Percentiles rank a stretch among this genome's conserved stretches.
Evolutionary conservation across 1,140 invertebrate species (phyloP).

Genomic region (Papilio machaon): DNA sequence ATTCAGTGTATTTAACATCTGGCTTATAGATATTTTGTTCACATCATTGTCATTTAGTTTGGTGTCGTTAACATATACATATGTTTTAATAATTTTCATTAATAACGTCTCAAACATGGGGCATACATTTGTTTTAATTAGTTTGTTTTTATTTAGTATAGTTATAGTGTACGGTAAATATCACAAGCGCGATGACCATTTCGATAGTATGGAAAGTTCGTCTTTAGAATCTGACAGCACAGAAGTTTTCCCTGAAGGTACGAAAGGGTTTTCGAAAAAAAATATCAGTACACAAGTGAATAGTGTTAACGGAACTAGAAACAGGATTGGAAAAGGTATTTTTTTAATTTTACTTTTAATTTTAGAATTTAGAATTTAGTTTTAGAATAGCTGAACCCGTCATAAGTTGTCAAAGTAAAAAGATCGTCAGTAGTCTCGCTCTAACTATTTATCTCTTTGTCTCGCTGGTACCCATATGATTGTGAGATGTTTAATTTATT

Average conservation of each 20-base stretch:
- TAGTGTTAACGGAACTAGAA: conserved; percentile 10
- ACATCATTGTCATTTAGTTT: conserved; percentile 31
- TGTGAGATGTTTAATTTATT: too few relatives aligned
- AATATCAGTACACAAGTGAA: neutral
- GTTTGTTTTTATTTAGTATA: neutral
- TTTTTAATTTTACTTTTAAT: neutral
- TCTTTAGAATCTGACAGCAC: conserved; percentile 11
- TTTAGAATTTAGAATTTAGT: neutral
- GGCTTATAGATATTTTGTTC: conserved; percentile 12
- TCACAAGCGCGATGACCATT: conserved; percentile 4
- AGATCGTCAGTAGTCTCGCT: too few relatives aligned
- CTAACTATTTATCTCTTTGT: too few relatives aligned
- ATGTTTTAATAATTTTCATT: conserved; percentile 8
- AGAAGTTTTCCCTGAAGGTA: neutral
- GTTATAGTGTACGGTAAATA: conserved; percentile 15
- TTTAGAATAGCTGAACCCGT: too few relatives aligned
- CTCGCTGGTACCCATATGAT: too few relatives aligned
- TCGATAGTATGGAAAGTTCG: conserved; percentile 1
- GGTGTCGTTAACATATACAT: neutral
- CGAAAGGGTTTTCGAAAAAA: neutral
- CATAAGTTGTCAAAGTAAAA: too few relatives aligned
- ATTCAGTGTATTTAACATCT: conserved; percentile 42
- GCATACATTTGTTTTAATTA: neutral
- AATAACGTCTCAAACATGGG: conserved; percentile 2
- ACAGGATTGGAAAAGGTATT: neutral